These are phyloP conservation scores for Punctoribates punctum DNA, from an alignment of 2,888 invertebrate species.

Conservation along the genomic window DNA sequence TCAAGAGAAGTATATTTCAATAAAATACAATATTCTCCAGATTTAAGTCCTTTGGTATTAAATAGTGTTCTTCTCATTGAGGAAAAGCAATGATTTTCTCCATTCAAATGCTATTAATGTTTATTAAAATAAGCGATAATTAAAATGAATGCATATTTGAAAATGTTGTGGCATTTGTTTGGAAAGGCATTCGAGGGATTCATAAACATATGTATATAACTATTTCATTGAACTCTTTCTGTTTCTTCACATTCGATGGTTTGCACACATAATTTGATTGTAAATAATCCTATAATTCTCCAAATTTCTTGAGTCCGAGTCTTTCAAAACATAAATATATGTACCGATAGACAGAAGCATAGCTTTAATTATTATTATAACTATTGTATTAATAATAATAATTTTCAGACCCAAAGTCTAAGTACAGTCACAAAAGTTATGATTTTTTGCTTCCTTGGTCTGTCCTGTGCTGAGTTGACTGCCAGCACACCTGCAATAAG, in stretches of 20 bases:
- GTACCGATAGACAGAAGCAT: background rate
- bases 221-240: background rate
- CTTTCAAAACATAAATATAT: background rate
- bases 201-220: constrained; percentile 11
- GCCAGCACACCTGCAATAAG: constrained; percentile 33
- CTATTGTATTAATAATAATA: constrained; percentile 24
- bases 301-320: background rate
- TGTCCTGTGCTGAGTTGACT: background rate
- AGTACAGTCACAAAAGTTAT: constrained; percentile 10
- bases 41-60: no score
- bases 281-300: background rate
- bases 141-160: constrained; percentile 19
- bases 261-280: background rate
- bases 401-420: constrained; percentile 14
- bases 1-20: background rate
- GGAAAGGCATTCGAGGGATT: constrained; percentile 3
- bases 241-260: background rate
- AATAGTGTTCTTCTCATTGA: no score
- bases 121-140: constrained; percentile 28
- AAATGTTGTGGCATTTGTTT: constrained; percentile 14
- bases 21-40: background rate
- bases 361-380: constrained; percentile 19
- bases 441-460: background rate
- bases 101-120: constrained; percentile 11
- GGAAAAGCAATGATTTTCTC: background rate